phyloP scores from a whole-genome alignment of 2,113 vertebrate species.

The Scomber japonicus region DNA sequence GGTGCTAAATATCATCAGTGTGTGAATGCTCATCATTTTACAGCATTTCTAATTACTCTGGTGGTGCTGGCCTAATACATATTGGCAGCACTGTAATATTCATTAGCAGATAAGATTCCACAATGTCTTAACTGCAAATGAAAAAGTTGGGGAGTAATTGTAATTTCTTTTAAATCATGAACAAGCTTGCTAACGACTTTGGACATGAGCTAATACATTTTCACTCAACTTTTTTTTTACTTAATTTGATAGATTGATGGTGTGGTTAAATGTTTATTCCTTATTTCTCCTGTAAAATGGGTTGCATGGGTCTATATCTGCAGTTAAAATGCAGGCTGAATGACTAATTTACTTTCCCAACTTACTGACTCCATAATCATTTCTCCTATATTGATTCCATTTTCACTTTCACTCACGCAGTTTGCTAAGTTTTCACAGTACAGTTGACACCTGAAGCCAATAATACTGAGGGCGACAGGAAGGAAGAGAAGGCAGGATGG shows the following conservation, averaged over 20 bases:
- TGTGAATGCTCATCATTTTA: constrained; percentile 75
- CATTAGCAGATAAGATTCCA: constrained; percentile 78
- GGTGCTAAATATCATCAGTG: constrained; percentile 71
- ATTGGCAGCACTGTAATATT: constrained; percentile 76
- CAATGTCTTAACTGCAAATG: constrained; percentile 65
- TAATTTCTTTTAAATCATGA: constrained; percentile 62
- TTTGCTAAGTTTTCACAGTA: constrained; percentile 89
- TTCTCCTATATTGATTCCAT: constrained; percentile 21
- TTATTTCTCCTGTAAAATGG: constrained; percentile 35
- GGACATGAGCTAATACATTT: constrained; percentile 46
- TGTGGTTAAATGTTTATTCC: constrained; percentile 38
- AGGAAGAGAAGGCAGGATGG: constrained; percentile 75
- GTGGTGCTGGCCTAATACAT: constrained; percentile 72
- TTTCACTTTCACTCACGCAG: constrained; percentile 33
- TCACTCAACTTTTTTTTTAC: constrained; percentile 35
- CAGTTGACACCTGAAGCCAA: constrained; percentile 90
- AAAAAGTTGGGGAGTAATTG: constrained; percentile 67
- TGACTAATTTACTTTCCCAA: constrained; percentile 3
- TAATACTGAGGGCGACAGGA: constrained; percentile 58
- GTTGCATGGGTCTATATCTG: constrained; percentile 16
- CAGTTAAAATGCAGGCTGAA: constrained; percentile 44
- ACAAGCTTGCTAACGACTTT: constrained; percentile 59
- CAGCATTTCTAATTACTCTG: constrained; percentile 77
- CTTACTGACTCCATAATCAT: constrained; percentile 27
- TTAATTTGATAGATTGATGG: constrained; percentile 52